Conservation (phyloP, 1,140 invertebrate species). For the Steinernema feltiae region DNA sequence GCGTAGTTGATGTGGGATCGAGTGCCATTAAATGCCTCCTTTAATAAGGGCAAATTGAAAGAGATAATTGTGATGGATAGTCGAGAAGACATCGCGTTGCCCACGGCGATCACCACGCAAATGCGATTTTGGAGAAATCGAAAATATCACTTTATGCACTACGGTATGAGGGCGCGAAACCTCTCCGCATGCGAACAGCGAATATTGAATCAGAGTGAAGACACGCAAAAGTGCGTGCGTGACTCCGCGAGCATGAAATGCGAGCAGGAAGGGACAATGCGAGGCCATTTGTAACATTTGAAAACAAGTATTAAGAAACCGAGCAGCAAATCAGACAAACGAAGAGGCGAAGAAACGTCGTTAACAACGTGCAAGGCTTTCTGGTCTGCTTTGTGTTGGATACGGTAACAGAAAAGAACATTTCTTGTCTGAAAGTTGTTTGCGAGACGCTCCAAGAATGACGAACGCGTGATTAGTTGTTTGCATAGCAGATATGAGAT, state of each 20-base stretch:
- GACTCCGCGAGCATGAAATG: background rate
- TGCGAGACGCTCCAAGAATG: too few relatives aligned
- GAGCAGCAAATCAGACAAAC: too few relatives aligned
- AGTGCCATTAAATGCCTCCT: background rate
- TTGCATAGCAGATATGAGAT: too few relatives aligned
- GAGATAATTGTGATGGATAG: slow-evolving; percentile 13
- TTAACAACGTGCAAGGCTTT: too few relatives aligned
- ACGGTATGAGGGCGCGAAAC: background rate
- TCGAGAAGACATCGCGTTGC: background rate
- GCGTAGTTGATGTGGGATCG: background rate
- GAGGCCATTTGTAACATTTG: background rate
- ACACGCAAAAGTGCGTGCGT: background rate
- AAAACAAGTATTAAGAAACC: background rate
- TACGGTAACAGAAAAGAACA: too few relatives aligned
- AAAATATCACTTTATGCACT: background rate
- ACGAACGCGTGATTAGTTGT: too few relatives aligned
- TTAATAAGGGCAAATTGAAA: slow-evolving; percentile 9
- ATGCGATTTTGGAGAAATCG: background rate
- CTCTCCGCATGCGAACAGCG: background rate
- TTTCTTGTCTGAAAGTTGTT: too few relatives aligned
- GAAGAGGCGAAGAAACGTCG: too few relatives aligned
- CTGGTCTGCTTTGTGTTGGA: too few relatives aligned
- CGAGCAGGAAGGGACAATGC: background rate
- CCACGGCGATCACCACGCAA: background rate
- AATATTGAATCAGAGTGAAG: background rate